These are phyloP conservation scores for Arge pagana DNA, from an alignment of 2,888 invertebrate genomes.

Conservation along the genomic window DNA sequence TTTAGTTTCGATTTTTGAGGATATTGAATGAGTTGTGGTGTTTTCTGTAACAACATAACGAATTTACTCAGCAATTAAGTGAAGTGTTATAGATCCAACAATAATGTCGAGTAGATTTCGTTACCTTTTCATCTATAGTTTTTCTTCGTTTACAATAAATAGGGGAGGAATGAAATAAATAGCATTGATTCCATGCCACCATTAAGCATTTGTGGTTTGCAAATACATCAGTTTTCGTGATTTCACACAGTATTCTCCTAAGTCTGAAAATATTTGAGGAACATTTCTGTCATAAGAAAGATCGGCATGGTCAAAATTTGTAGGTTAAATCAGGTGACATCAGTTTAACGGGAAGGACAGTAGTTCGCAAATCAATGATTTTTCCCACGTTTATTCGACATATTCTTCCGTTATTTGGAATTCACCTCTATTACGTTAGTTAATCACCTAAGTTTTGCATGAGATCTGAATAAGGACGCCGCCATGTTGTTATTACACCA, in stretches of 20 bases:
- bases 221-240: constrained; percentile 24
- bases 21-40: constrained; percentile 64
- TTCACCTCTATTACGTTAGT: constrained; percentile 5
- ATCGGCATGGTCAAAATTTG: constrained; percentile 22
- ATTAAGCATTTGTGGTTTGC: constrained; percentile 19
- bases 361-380: too few relatives aligned
- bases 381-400: not conserved
- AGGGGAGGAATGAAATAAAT: constrained; percentile 51
- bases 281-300: constrained; percentile 8
- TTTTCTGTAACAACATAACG: constrained; percentile 58
- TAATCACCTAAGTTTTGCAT: constrained; percentile 37
- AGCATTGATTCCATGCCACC: constrained; percentile 28
- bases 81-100: too few relatives aligned
- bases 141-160: constrained; percentile 64
- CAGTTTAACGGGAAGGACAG: too few relatives aligned
- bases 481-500: too few relatives aligned
- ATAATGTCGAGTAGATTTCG: not conserved
- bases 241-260: constrained; percentile 30
- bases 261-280: not conserved
- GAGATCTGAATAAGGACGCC: too few relatives aligned
- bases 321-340: too few relatives aligned
- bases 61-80: too few relatives aligned
- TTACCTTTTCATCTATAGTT: constrained; percentile 68
- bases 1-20: constrained; percentile 63
- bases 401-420: not conserved